Base-by-base conservation (phyloP, 1,140 invertebrate species). In the Bursaphelenchus mucronatus region DNA sequence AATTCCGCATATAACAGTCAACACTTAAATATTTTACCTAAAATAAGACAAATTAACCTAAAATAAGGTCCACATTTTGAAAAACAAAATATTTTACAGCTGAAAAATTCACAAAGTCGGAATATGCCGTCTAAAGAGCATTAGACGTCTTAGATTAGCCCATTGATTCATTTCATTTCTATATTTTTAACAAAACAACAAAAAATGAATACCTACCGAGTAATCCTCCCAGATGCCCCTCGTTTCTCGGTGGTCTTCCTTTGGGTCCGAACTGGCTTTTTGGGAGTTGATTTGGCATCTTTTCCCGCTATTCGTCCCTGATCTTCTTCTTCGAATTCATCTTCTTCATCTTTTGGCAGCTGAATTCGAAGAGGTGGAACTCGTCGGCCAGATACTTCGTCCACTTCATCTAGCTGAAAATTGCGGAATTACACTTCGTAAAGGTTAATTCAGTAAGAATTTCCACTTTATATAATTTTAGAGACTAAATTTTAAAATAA, bases 261-360 rank as follows among this genome's bases (percentile, higher is more conserved):
- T 55, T 13, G n/a, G 4, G 19, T 55, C 54, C 19, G 1, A n/a
- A 39, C 19, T 44, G 19, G n/a, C 30, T 30, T 30, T 30, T 30
- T 30, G 30, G 30, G 30, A n/a, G 19, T 19, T 49, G 47, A 3
- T 19, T 49, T n/a, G 47, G 13, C 47, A 1, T 49, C 47, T n/a
- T 49, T 49, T 49, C 13, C 13, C 47, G 13, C 47, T n/a, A 6
- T 49, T 49, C 19, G 13, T n/a, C 19, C 47, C 47, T 1, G 47
- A n/a, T 49, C 47, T 49, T 59, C 57, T 3, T 39, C 57, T 3
- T 44, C 57, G 40, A n/a, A n/a, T n/a, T 39, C 19, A 11, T 45
- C 57, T 39, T n/a, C 40, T 39, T 59, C 53, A 45, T n/a, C 13
- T n/a, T 13, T 21, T 21, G 53, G 53, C 1, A 55, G 13, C 53